Conservation (phyloP, 2,113 vertebrate genomes). For the Salvelinus sp. region DNA sequence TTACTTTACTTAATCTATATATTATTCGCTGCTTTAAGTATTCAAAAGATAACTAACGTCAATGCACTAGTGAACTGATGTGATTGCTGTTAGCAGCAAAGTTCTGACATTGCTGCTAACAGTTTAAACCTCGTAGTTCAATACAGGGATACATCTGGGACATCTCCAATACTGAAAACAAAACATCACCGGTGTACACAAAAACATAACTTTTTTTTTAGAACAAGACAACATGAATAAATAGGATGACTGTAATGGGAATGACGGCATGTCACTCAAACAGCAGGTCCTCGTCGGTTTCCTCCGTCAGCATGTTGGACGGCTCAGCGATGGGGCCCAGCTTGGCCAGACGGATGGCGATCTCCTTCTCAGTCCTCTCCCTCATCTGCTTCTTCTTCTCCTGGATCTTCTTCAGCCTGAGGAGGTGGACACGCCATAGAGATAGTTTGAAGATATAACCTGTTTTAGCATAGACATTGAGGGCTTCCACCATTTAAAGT, state of each 20-base stretch:
- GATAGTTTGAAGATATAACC: no score
- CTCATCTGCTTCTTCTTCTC: constrained; percentile 97
- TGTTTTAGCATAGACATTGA: no score
- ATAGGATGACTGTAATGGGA: constrained; percentile 51
- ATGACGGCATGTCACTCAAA: constrained; percentile 80
- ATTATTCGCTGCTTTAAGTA: constrained; percentile 20
- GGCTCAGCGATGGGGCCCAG: constrained; percentile 81
- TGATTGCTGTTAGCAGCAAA: constrained; percentile 8
- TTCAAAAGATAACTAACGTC: background rate
- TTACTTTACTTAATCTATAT: constrained; percentile 31
- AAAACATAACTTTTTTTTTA: constrained; percentile 15
- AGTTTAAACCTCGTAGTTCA: background rate
- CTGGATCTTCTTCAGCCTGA: constrained; percentile 97
- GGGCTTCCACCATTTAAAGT: no score
- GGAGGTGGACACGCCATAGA: background rate
- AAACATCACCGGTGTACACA: constrained; percentile 56
- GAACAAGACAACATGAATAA: constrained; percentile 62
- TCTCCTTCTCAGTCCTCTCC: constrained; percentile 84
- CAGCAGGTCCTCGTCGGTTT: constrained; percentile 93
- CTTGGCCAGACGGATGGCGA: constrained; percentile 73
- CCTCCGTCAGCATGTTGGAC: constrained; percentile 89
- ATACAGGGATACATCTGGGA: constrained; percentile 33
- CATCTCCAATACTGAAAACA: constrained; percentile 37
- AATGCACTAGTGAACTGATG: constrained; percentile 5
- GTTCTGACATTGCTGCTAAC: background rate